Evolutionary conservation across 1,140 invertebrate genomes (phyloP), one percentile per base, ranked within the genome.

Genomic region (Drosophila asahinai): DNA sequence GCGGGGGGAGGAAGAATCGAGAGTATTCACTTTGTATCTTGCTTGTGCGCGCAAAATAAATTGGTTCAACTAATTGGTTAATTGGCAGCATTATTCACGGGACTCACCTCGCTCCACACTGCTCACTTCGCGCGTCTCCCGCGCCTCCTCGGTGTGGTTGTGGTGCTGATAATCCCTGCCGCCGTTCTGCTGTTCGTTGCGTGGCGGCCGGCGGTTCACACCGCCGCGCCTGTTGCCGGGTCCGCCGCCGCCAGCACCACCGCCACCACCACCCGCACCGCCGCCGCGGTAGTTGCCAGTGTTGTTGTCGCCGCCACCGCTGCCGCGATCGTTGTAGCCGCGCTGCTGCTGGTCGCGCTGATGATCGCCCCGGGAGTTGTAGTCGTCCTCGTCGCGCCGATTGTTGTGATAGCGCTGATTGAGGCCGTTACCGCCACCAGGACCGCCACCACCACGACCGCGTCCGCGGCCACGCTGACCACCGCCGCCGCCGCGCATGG

Each of bases 331-430:
- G 51, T 80, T 71, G 40, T 74, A 78, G 55, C 81, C 79, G 52
- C 86, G 68, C 25, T 81, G 77, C 38, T 80, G 80, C 59, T 83
- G 83, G 12, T 91, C 86, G 22, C 91, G 90, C 60, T 87, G 83
- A 81, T 93, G 91, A 77, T 93, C 92, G 48, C 91, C 89, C 61
- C 92, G 91, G 57, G 86, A 92, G 47, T 93, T 92, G 74, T 92
- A 93, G 47, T 93, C 92, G 19, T 93, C 92, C 25, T 93, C 92
- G 19, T 93, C 92, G 38, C 92, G 91, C 27, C 92, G 83, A 70
- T 91, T 91, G 67, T 86, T 93, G 75, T 91, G 87, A 79, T 92
- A 93, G 58, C 92, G 92, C 64, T 82, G 83, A 38, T 92, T 91
- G n/a, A 81, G 75, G n/a, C 81, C 90, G 45, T 86, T 91, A 38